These are phyloP conservation scores for Tychaedon coryphoeus DNA, from an alignment of 2,113 vertebrate species.

Conservation along the genomic window DNA sequence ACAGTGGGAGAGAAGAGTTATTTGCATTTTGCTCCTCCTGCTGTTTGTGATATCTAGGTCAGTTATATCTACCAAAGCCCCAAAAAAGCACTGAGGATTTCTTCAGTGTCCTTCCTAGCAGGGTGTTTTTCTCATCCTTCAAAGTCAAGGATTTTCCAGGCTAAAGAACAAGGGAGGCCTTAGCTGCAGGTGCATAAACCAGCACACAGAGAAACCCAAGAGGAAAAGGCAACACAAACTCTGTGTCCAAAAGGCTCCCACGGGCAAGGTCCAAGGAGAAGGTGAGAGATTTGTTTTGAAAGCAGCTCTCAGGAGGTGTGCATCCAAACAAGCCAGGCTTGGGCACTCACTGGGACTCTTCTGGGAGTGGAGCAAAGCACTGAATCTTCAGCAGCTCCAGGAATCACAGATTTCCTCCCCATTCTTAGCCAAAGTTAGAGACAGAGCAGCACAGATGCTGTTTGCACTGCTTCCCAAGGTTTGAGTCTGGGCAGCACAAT, in stretches of 20 bases:
- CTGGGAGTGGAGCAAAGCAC: neutral
- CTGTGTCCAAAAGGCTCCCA: neutral
- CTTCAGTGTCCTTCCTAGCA: neutral
- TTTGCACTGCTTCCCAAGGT: neutral
- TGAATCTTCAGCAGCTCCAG: neutral
- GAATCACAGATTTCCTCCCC: neutral
- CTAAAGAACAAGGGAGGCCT: neutral
- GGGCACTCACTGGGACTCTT: neutral
- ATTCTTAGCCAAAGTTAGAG: neutral
- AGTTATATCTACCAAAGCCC: neutral
- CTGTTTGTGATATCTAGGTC: conserved; percentile 48
- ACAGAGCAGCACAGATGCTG: neutral
- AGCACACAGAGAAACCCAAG: neutral
- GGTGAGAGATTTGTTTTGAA: neutral
- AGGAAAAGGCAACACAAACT: neutral
- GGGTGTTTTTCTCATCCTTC: conserved; percentile 25
- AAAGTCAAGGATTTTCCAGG: conserved; percentile 14
- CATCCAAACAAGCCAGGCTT: neutral
- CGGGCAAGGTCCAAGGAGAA: neutral
- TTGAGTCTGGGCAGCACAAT: neutral
- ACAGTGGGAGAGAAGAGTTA: neutral
- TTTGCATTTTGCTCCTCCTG: conserved; percentile 48
- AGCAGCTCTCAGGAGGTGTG: neutral
- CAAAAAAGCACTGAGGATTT: neutral
- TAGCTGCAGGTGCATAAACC: conserved; percentile 17